Evolutionary conservation across 2,113 vertebrate genomes (phyloP), one percentile per base, ranked within the genome.

Genomic region (Trochalopteron elliotii): DNA sequence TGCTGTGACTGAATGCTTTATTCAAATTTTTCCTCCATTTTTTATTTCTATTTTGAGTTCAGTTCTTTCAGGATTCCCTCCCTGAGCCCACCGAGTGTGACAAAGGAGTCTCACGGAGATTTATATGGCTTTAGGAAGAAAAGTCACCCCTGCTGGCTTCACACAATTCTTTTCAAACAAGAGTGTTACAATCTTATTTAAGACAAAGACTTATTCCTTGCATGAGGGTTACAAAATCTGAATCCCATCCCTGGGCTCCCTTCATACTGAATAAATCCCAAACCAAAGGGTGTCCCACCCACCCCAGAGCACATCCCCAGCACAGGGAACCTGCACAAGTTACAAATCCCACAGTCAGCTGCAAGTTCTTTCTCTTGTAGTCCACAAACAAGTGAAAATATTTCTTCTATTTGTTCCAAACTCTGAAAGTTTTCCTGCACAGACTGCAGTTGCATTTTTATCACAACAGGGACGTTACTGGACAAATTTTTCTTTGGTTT

Each of bases 21-120:
- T 6, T 37, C 10, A 8, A 8, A 1, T 11, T 37, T 47, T 35
- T 4, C 1, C 8, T 22, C 7, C 30, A 6, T 8, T 15, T 59
- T 81, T 69, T 50, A 23, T 67, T 75, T n/a, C 12, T 61, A n/a
- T 44, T 63, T 45, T 21, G 83, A 65, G 9, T 11, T 37, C 39
- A 28, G 7, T 45, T 93, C 60, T 56, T 82, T 59, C 21, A 82
- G 31, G 40, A 25, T 16, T 81, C 55, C 24, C 7, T 91, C 75
- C 21, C 67, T 20, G 45, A 80, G 49, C 20, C 40, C 15, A 22
- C 45, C 21, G 37, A 7, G 4, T 70, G 20, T 37, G 27, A 52
- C 0, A 2, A 39, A 64, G n/a, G n/a, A 89, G 21, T 7, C 28
- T 44, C 55, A 45, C 2, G 1, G 27, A 57, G 15, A 37, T 67